Conservation (phyloP, 2,888 invertebrate genomes). For the Eupsilia transversa region DNA sequence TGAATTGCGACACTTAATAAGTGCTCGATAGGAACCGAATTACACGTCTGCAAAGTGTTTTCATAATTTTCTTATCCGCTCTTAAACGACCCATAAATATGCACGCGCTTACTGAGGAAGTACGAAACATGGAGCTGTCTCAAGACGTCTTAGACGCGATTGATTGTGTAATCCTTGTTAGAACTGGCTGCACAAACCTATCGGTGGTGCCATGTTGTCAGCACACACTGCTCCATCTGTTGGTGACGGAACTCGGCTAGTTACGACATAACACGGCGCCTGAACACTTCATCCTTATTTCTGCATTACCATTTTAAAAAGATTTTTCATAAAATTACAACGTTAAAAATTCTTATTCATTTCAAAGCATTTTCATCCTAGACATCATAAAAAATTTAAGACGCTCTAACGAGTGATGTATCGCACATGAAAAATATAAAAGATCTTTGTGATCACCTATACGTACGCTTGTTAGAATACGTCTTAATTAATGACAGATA, state of each 20-base stretch:
- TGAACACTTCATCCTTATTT: constrained; percentile 55
- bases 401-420: constrained; percentile 47
- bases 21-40: constrained; percentile 51
- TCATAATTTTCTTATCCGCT: constrained; percentile 74
- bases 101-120: constrained; percentile 69
- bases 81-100: constrained; percentile 78
- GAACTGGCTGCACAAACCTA: constrained; percentile 37
- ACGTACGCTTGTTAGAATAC: constrained; percentile 49
- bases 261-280: constrained; percentile 70
- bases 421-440: constrained; percentile 53
- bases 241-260: constrained; percentile 63
- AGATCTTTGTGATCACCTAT: constrained; percentile 50
- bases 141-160: constrained; percentile 71
- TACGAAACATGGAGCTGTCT: constrained; percentile 73
- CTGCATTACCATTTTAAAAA: constrained; percentile 32
- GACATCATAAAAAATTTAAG: constrained; percentile 58
- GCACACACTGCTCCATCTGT: constrained; percentile 67
- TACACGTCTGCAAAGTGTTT: constrained; percentile 52
- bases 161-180: constrained; percentile 73
- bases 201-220: constrained; percentile 62
- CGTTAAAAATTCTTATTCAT: constrained; percentile 40
- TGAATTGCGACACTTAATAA: constrained; percentile 33
- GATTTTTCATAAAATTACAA: constrained; percentile 24
- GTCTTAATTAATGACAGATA: constrained; percentile 58
- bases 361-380: constrained; percentile 46